Evolutionary conservation across 1,140 invertebrate species (phyloP), one percentile per base, ranked within the genome.

Genomic region (Lasioglossum baleicum): DNA sequence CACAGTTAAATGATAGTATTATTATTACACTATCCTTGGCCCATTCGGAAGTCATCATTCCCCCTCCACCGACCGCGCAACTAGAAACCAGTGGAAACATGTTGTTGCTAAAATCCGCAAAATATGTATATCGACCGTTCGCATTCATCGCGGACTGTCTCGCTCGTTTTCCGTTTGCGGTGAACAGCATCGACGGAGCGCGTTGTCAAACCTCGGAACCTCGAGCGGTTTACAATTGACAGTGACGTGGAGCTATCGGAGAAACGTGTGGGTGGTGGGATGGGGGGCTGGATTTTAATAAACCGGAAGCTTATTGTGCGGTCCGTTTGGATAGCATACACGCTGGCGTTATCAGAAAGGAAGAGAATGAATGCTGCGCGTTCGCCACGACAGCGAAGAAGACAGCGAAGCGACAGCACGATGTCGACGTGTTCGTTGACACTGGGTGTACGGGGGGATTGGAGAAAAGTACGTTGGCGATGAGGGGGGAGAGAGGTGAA

Each of bases 281-380:
- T 40, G 56, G 31, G 75, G 80, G 72, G 26, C n/a, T 26, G 81
- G 74, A 83, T 88, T 88, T 88, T 86, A 86, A 86, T 88, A 86
- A 86, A 88, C 87, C 84, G 86, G 87, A 88, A 87, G 65, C 69
- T 85, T 77, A 88, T 87, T 86, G 87, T 88, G 42, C 61, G 73
- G n/a, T 71, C 44, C 42, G 69, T 80, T 80, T 44, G 81, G 64
- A 26, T 70, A 73, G 11, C 69, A 31, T 64, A n/a, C 15, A 20
- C 40, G 51, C 70, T 22, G 73, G 63, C 58, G 72, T 44, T 72
- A 44, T 31, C 63, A 26, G 26, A n/a, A 48, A 75, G 69, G 15
- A 78, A 61, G 66, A 63, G 70, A 61, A 83, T 80, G 72, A 77
- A 78, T 71, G 84, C 53, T 53, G 26, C 48, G n/a, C 31, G 76